These are phyloP conservation scores for Chauna torquata DNA, from an alignment of 2,113 vertebrate genomes.

Conservation along the genomic window DNA sequence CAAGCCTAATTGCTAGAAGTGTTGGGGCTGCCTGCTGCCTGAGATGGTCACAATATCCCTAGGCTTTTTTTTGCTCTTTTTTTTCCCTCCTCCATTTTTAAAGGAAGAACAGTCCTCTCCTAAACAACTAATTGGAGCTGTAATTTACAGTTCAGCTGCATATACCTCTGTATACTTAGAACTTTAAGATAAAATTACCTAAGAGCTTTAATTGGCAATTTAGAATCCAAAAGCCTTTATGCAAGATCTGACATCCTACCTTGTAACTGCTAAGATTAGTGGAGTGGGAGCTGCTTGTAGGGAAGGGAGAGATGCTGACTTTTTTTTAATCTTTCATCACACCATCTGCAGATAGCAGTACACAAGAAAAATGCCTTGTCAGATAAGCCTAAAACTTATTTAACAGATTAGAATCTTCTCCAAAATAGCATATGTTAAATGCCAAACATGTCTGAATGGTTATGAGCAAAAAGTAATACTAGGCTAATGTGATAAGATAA, in stretches of 20 bases:
- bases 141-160: neutral
- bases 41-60: neutral
- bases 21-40: slow-evolving; percentile 13
- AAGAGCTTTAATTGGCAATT: neutral
- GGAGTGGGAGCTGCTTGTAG: neutral
- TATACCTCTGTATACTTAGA: neutral
- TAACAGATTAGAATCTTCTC: slow-evolving; percentile 64
- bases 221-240: neutral
- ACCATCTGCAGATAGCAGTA: slow-evolving; percentile 43
- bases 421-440: slow-evolving; percentile 54
- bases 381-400: slow-evolving; percentile 69
- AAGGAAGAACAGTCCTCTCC: neutral
- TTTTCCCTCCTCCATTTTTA: neutral
- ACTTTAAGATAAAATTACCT: neutral
- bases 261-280: neutral
- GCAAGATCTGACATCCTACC: neutral
- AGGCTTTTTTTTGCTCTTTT: neutral
- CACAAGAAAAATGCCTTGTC: slow-evolving; percentile 57
- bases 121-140: neutral
- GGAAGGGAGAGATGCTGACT: neutral
- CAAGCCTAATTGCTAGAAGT: slow-evolving; percentile 20
- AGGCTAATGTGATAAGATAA: slow-evolving; percentile 55
- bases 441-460: slow-evolving; percentile 25
- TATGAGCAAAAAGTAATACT: slow-evolving; percentile 50
- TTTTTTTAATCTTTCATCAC: slow-evolving; percentile 4